Base-by-base conservation (phyloP, 1,140 invertebrate genomes). In the Acromyrmex heyeri region DNA sequence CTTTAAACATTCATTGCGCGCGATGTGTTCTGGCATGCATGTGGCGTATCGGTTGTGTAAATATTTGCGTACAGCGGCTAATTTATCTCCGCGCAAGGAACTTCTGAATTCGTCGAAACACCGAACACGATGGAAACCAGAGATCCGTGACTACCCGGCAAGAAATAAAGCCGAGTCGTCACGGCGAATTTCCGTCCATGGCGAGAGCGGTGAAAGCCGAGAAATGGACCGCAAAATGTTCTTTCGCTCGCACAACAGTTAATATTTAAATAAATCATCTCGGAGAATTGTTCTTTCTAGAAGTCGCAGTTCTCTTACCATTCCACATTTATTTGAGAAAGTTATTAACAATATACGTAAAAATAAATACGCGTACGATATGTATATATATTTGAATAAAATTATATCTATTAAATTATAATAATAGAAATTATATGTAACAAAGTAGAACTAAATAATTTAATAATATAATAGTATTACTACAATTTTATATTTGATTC, bases 151-250 rank as follows among this genome's bases (percentile, higher is more conserved):
- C 64, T 86, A 48, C 24, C 38, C 44, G 16, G 12, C 34, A 30
- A 83, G 38, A 61, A 48, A 87, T 24, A 50, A 44, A 48, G 30
- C 21, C 10, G n/a, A 50, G 65, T 55, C n/a, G 76, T 62, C 72
- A 65, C 70, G 57, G 76, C 79, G 57, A 62, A 73, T 85, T 72
- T 72, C 82, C 57, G 34, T 73, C 67, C 18, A 16, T 7, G 61
- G 70, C 70, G 85, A 78, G 61, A 85, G 87, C 30, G 75, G 87
- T 83, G 86, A 83, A 90, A 87, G 86, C 38, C 14, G 75, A 72
- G 65, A 87, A 88, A 70, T 83, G 55, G 64, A 88, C 64, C 55
- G 65, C 82, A 87, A 70, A 85, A 85, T 34, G 24, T 78, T 83
- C 24, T 38, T 72, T 21, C 3, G 67, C 55, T 44, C 53, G 24